A percentile compares a stretch with the other conserved stretches of the same genome.
phyloP scores from a whole-genome alignment of 2,888 invertebrate genomes.

The Euspilapteryx auroguttella region DNA sequence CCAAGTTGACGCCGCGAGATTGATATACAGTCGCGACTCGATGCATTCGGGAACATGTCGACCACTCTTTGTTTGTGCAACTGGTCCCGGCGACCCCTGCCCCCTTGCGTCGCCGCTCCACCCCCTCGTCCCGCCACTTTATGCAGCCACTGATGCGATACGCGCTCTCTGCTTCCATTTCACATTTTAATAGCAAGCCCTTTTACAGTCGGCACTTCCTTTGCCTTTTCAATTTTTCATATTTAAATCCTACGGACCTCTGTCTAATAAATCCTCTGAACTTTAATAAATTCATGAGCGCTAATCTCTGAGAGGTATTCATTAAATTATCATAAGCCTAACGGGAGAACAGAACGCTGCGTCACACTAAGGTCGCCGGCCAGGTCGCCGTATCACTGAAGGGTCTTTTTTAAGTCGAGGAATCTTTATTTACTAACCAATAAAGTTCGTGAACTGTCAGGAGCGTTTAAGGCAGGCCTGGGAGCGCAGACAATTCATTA shows the following conservation, averaged over 20 bases:
- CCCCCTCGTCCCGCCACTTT: slow-evolving; percentile 36
- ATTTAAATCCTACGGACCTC: not conserved
- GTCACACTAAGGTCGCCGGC: too few relatives aligned
- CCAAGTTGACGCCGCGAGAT: slow-evolving; percentile 50
- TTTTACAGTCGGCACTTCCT: slow-evolving; percentile 15
- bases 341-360: too few relatives aligned
- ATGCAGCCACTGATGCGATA: slow-evolving; percentile 40
- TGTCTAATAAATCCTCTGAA: not conserved
- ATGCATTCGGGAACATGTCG: slow-evolving; percentile 44
- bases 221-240: slow-evolving; percentile 12
- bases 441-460: slow-evolving; percentile 5
- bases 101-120: slow-evolving; percentile 16
- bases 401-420: too few relatives aligned
- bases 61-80: slow-evolving; percentile 54
- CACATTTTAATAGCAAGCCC: slow-evolving; percentile 21
- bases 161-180: slow-evolving; percentile 39
- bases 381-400: too few relatives aligned
- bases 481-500: slow-evolving; percentile 31
- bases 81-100: slow-evolving; percentile 26
- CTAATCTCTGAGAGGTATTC: slow-evolving; percentile 3
- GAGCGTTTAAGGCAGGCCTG: slow-evolving; percentile 8
- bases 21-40: slow-evolving; percentile 39
- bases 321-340: slow-evolving; percentile 6
- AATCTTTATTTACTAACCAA: slow-evolving; percentile 7
- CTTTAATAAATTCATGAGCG: not conserved